Conservation (phyloP, 1,140 invertebrate genomes). For the Drosophila ogumai region DNA sequence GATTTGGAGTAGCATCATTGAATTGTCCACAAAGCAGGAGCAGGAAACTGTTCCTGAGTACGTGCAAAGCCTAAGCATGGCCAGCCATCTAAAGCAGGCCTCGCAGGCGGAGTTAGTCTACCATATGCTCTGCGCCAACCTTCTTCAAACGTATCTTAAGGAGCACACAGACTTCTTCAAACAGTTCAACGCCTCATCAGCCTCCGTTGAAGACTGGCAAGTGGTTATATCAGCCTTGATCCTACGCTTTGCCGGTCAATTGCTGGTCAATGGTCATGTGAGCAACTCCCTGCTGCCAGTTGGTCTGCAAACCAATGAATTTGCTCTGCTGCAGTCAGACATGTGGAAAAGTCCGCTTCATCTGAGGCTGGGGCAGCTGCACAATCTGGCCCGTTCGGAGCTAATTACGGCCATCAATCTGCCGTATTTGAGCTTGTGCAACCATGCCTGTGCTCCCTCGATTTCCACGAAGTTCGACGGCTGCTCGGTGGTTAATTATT, state of each 20-base stretch:
- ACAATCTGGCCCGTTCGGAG: slow-evolving; percentile 34
- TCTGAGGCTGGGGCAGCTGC: slow-evolving; percentile 52
- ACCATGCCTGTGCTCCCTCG: slow-evolving; percentile 63
- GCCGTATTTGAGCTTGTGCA: slow-evolving; percentile 70
- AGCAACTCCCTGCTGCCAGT: slow-evolving; percentile 35
- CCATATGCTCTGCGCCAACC: slow-evolving; percentile 58
- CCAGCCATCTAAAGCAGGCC: slow-evolving; percentile 52
- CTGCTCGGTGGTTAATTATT: slow-evolving; percentile 37
- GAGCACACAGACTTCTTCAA: slow-evolving; percentile 58
- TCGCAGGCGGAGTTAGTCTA: slow-evolving; percentile 46
- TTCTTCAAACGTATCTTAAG: slow-evolving; percentile 60
- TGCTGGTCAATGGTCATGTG: slow-evolving; percentile 69
- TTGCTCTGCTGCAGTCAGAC: slow-evolving; percentile 44
- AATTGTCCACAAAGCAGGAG: neutral
- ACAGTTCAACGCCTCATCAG: neutral
- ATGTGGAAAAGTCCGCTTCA: slow-evolving; percentile 58
- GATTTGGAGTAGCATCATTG: slow-evolving; percentile 50
- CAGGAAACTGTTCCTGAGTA: slow-evolving; percentile 20
- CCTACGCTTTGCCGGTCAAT: slow-evolving; percentile 60
- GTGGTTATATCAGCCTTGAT: slow-evolving; percentile 56
- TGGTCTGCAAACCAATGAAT: slow-evolving; percentile 23
- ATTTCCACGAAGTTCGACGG: slow-evolving; percentile 62
- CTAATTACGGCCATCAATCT: slow-evolving; percentile 65
- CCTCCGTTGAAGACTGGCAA: slow-evolving; percentile 50
- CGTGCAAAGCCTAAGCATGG: slow-evolving; percentile 55